A percentile compares a stretch with the other conserved stretches of the same genome.
These are phyloP conservation scores for Gymnorhina tibicen DNA, from an alignment of 2,113 vertebrate genomes.

Conservation along the genomic window DNA sequence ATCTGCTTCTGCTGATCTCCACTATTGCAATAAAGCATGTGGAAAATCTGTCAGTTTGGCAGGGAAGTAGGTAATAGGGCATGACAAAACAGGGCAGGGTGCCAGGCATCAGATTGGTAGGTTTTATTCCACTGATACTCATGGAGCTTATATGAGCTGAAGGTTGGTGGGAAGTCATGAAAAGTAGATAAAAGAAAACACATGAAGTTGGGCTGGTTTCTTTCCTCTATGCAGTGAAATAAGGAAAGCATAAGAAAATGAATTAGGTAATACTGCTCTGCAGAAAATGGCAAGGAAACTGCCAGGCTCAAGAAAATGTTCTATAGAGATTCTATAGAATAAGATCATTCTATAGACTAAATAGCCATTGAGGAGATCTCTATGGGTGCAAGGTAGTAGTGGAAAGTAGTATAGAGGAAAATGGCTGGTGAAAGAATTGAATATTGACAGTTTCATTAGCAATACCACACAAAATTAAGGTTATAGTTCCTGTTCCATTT, in stretches of 20 bases:
- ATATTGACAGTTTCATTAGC: not conserved
- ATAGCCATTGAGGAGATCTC: not conserved
- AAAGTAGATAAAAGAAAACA: not conserved
- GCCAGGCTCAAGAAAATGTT: not conserved
- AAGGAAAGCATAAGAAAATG: not conserved
- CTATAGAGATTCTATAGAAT: not conserved
- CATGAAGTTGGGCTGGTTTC: not conserved
- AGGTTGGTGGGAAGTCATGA: not conserved
- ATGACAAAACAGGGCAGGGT: not conserved
- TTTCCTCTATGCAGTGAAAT: not conserved
- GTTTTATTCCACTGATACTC: not conserved
- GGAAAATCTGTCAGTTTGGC: slow-evolving; percentile 27
- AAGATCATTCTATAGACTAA: not conserved
- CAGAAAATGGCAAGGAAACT: not conserved
- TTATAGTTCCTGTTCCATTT: not conserved
- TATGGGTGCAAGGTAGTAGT: not conserved
- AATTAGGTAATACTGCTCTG: not conserved
- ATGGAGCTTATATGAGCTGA: not conserved
- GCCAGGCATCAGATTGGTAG: not conserved
- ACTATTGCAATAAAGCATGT: not conserved
- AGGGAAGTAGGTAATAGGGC: not conserved
- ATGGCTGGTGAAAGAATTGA: not conserved
- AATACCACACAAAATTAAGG: not conserved
- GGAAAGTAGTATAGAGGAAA: not conserved
- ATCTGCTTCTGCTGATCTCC: slow-evolving; percentile 13